Base-by-base conservation (phyloP, 2,888 invertebrate genomes). In the Eumerus sabulonum region DNA sequence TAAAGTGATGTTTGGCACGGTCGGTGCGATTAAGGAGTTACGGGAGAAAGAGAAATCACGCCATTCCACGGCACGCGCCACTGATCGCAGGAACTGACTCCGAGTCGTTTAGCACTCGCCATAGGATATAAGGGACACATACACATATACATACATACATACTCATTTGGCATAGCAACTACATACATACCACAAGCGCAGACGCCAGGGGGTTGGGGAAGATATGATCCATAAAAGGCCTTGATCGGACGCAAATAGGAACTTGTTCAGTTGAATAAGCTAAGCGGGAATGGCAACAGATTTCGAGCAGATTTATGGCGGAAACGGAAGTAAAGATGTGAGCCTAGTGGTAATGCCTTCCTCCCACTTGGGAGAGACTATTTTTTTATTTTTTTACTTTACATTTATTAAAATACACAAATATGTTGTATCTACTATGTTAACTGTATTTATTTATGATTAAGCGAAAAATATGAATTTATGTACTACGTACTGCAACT, bases 1-100 rank as follows among this genome's bases (percentile, higher is more conserved):
- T 87, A 93, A 94, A 90, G 93, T 93, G 82, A 91, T 93, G 87
- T 93, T 93, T 87, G 93, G 93, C 77, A 92, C 93, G 84, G 93
- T 93, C 86, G 91, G 93, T 82, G 92, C 93, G 86, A 93, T 94
- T 89, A 93, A 93, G 89, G 92, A 93, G 88, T 90, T 93, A 86
- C 93, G 93, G 85, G 92, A 93, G 87, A 92, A 93, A 85, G 93
- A 93, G 88, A 92, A 92, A 90, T 90, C 91, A 77, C 91, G 93
- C 85, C 90, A 92, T 83, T 91, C 85, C 57, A 82, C 84, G 64
- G 82, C 88, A 72, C 86, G 88, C 72, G 87, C 89, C 64, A 85
- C 86, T 50, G 88, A 87, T 76, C 85, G 88, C 54, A 85, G 89
- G 82, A 88, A 89, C 82, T 89, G 84, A 64, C 16, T 40, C 14